phyloP scores from a whole-genome alignment of 2,888 invertebrate species.

The Sussaba pulchella region DNA sequence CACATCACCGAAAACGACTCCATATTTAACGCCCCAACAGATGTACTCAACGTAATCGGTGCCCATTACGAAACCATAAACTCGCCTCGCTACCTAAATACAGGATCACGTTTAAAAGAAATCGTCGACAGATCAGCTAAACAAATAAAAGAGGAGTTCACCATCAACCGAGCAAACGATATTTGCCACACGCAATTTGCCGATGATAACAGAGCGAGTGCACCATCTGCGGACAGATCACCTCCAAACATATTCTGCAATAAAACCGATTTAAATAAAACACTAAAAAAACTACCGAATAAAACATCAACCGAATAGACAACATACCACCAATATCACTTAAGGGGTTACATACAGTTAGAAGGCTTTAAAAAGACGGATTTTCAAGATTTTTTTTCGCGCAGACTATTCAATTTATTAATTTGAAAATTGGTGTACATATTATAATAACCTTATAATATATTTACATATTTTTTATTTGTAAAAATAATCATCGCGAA shows the following conservation, averaged over 20 bases:
- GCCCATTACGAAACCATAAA: conserved; percentile 1
- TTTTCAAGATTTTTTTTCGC: no score
- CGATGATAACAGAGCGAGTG: neutral
- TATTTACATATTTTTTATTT: no score
- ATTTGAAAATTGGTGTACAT: no score
- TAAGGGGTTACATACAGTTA: no score
- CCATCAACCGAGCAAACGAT: neutral
- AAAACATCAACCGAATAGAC: conserved; percentile 51
- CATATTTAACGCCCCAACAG: neutral
- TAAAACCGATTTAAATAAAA: neutral
- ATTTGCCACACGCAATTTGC: neutral
- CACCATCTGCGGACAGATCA: neutral
- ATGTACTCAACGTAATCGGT: conserved; percentile 2
- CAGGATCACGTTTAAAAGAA: neutral
- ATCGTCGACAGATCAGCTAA: neutral
- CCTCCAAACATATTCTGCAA: neutral
- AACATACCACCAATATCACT: conserved; percentile 22
- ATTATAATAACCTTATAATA: no score
- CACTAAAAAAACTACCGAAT: neutral
- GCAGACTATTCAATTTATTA: no score
- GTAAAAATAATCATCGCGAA: no score
- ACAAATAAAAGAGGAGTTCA: neutral
- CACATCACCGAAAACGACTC: neutral
- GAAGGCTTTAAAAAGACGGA: no score
- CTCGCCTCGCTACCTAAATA: neutral